phyloP scores from a whole-genome alignment of 2,113 vertebrate genomes.

The Megaceryle maxima region DNA sequence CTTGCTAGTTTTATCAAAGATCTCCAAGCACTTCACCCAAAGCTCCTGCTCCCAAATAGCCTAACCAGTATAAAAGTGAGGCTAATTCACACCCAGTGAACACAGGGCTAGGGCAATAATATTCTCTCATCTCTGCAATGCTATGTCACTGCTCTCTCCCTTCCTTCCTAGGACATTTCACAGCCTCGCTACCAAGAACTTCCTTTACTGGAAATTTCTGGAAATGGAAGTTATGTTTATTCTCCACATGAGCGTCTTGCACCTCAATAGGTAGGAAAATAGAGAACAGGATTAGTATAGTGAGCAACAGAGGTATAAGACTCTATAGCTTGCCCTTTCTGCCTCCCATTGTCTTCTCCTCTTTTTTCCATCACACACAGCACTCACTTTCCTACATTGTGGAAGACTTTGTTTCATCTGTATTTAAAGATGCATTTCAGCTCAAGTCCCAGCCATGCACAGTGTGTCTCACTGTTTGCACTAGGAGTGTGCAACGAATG shows the following conservation, averaged over 20 bases:
- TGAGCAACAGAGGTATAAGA: background rate
- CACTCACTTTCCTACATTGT: background rate
- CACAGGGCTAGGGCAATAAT: background rate
- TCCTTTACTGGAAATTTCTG: background rate
- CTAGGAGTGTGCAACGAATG: background rate
- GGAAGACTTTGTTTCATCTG: background rate
- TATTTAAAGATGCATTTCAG: background rate
- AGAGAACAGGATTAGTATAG: background rate
- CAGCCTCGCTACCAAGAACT: background rate
- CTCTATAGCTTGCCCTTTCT: background rate
- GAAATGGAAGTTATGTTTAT: background rate
- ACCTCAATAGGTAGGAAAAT: background rate
- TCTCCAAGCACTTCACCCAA: background rate
- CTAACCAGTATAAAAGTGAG: background rate
- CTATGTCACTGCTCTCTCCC: background rate
- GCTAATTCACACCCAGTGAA: background rate
- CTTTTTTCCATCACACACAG: background rate
- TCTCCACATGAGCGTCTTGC: background rate
- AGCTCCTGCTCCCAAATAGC: background rate
- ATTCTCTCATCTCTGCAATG: background rate
- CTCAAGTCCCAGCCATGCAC: background rate
- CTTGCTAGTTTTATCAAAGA: background rate
- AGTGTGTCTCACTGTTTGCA: background rate
- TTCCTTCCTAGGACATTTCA: background rate
- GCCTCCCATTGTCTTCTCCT: background rate